These are phyloP conservation scores for Simalia tracyae DNA, from an alignment of 2,797 vertebrate species.

Conservation along the genomic window DNA sequence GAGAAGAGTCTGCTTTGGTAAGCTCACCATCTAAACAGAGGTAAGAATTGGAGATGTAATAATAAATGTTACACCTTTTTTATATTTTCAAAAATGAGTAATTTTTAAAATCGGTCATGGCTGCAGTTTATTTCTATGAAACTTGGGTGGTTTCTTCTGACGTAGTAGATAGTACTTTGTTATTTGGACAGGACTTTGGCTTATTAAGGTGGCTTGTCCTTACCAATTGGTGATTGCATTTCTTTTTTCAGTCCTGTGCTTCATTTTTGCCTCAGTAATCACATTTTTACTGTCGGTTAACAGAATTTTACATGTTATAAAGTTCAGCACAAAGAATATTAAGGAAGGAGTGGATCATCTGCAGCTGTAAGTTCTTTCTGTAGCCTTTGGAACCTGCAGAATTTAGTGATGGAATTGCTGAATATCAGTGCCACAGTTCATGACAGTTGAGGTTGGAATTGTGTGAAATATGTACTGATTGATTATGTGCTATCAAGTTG, in stretches of 20 bases:
- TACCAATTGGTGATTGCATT: background rate
- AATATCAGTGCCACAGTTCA: background rate
- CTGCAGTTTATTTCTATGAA: background rate
- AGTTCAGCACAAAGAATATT: too few relatives aligned
- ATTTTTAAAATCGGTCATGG: background rate
- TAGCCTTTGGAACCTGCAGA: background rate
- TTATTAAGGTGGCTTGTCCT: background rate
- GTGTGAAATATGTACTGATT: background rate
- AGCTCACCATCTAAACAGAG: slow-evolving; percentile 33
- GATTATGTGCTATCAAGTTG: background rate
- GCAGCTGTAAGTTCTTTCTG: background rate
- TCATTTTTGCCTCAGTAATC: background rate
- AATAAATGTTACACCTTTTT: background rate
- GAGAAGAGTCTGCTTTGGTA: slow-evolving; percentile 42
- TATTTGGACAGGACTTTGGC: background rate
- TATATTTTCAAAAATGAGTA: background rate
- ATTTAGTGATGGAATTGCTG: background rate
- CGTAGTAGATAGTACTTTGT: background rate
- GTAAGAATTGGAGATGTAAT: slow-evolving; percentile 48
- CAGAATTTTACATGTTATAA: too few relatives aligned
- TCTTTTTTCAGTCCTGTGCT: background rate
- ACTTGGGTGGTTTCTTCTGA: background rate
- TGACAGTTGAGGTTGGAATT: background rate
- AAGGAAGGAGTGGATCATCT: background rate
- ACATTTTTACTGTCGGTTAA: background rate